Evolutionary conservation across 2,797 vertebrate species (phyloP), one percentile per base, ranked within the genome.

Genomic region (Alexandromys oeconomus): DNA sequence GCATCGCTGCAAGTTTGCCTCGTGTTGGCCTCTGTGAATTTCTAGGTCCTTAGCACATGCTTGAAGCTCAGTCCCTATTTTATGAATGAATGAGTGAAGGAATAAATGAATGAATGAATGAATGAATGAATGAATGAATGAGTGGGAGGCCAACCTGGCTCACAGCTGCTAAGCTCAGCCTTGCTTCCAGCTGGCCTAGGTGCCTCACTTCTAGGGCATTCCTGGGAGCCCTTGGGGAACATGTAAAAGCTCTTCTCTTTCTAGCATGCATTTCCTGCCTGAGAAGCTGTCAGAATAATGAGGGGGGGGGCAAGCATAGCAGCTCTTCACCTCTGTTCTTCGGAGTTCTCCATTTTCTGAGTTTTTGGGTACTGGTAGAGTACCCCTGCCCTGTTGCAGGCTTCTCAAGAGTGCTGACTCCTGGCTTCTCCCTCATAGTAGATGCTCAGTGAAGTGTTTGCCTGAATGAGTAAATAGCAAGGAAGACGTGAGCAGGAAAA

Each of bases 251-350:
- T 73, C 79, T 89, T 76, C 92, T 92, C 81, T 96, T 87, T 85
- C 63, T 71, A 93, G 94, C 92, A 80, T 97, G 82, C 73, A 92
- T 93, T 93, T 95, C 78, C 92, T 92, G 94, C 77, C 88, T 65
- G 94, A 97, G 87, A 92, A 93, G 43, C 92, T 97, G 93, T 96
- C 77, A 91, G 94, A 78, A 94, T 89, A 87, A 84, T 25, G 71
- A 94, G 78, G 40, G 40, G 40, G 7, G 1, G 1, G 51, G 61
- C 57, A 57, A 40, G n/a, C 40, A 48, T 67, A 51, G 0, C 7
- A 87, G 57, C 54, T 73, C 82, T 59, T 93, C 71, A 63, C 51
- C 61, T 81, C 67, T 92, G 15, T 43, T 74, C 81, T 57, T 79
- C 21, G 31, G 95, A 74, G 73, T 34, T 74, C 29, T 78, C 54